Evolutionary conservation across 2,888 invertebrate species (phyloP), one percentile per base, ranked within the genome.

Genomic region (Herminia tarsipennalis): DNA sequence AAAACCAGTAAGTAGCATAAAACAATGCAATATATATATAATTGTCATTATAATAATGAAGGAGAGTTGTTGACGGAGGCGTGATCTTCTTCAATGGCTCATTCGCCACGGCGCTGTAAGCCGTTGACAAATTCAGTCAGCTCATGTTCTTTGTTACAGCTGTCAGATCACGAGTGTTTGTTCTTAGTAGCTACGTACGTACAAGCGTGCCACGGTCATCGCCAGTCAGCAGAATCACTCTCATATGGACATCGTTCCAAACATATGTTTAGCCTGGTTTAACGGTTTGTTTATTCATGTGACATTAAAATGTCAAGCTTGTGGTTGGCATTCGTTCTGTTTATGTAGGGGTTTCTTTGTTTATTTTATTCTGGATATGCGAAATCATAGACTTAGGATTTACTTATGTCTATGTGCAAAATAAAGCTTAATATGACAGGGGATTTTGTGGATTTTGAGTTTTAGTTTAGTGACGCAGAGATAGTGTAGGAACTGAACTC

Each of bases 61-160:
- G 52, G 50, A 40, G 42, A 17, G 39, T 30, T 48, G 37, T 17
- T 29, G 40, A 40, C 49, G 33, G 37, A 21, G 43, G 32, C 69
- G 66, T 68, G 71, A 65, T 65, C 38, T 33, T 44, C 40, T 42
- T 66, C 43, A 75, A 72, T 68, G 50, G 56, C 45, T 20, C 41
- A 77, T 78, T 78, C 53, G 73, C 44, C 49, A 70, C 66, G 70
- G 62, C 36, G 37, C 25, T 36, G 41, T 41, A 30, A 45, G 56
- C 49, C 51, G 45, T 61, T 65, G 62, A 71, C 60, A 43, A 64
- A 57, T 66, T 56, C 53, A 44, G 5, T 37, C 32, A 41, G 45
- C 51, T 57, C 55, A 41, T 30, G 47, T 32, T 34, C 38, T 37
- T 56, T 34, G 65, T 59, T 49, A 66, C 45, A 61, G 39, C 46